Percentiles rank a stretch among this genome's conserved stretches.
Evolutionary conservation across 2,113 vertebrate genomes (phyloP).

Genomic region (Paralichthys olivaceus): DNA sequence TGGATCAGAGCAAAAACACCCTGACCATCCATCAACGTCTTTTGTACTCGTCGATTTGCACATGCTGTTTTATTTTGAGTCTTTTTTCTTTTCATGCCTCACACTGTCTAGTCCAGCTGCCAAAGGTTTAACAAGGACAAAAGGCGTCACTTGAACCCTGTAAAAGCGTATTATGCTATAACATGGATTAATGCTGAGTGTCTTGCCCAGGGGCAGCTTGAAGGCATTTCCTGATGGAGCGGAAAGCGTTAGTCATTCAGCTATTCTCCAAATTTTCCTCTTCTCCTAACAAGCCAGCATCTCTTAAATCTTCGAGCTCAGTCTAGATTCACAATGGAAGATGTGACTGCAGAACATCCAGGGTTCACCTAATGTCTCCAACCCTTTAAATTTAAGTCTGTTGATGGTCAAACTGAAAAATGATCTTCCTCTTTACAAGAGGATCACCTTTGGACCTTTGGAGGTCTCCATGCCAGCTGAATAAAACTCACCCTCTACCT

Average conservation of each 20-base stretch:
- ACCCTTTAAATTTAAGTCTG: conserved; percentile 2
- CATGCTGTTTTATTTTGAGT: conserved; percentile 5
- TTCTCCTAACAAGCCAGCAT: conserved; percentile 26
- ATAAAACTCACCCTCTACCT: conserved; percentile 48
- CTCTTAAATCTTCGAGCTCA: conserved; percentile 18
- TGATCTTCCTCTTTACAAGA: conserved; percentile 7
- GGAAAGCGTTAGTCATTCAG: conserved; percentile 44
- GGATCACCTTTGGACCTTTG: too few species aligned
- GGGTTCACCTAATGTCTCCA: neutral
- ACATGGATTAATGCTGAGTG: conserved; percentile 45
- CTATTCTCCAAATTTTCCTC: conserved; percentile 16
- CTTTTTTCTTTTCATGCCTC: neutral
- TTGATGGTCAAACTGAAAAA: conserved; percentile 11
- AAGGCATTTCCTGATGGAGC: conserved; percentile 24
- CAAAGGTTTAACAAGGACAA: conserved; percentile 21
- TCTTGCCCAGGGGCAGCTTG: conserved; percentile 37
- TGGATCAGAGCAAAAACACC: too few species aligned
- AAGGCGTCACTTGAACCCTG: conserved; percentile 28
- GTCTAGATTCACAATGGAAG: conserved; percentile 11
- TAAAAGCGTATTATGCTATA: conserved; percentile 27
- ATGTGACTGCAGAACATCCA: conserved; percentile 8
- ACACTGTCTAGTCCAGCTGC: conserved; percentile 1
- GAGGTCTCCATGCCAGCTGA: conserved; percentile 35
- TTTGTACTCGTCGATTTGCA: conserved; percentile 5
- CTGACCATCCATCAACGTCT: neutral